Evolutionary conservation across 2,113 vertebrate species (phyloP).

Genomic region (Tachysurus fulvidraco): DNA sequence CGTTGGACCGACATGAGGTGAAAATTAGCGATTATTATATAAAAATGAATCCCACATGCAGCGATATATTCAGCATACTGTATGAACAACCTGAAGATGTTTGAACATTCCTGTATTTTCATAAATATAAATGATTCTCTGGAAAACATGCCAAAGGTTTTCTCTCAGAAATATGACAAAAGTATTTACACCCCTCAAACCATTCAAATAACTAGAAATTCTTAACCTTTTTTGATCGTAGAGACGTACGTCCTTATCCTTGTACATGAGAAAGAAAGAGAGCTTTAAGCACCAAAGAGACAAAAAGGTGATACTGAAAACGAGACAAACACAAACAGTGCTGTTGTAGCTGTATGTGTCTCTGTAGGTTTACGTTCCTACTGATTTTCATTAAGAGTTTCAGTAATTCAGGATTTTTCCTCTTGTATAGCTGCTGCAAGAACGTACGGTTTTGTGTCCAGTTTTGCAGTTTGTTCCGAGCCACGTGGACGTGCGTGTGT

Average conservation of each 20-base stretch:
- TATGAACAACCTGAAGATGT: background rate
- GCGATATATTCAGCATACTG: background rate
- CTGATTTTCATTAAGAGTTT: background rate
- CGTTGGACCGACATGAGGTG: too few species aligned
- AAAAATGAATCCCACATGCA: background rate
- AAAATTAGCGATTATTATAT: background rate
- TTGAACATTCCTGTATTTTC: background rate
- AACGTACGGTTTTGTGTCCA: conserved; percentile 53
- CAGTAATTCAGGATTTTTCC: background rate
- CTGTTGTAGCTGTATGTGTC: background rate
- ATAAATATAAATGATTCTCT: background rate
- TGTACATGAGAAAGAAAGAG: background rate
- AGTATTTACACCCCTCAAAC: background rate
- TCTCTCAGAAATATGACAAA: background rate
- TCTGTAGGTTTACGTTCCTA: background rate
- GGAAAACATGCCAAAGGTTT: background rate
- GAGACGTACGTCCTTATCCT: background rate
- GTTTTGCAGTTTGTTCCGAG: conserved; percentile 93
- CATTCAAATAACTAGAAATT: background rate
- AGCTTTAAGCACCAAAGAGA: background rate
- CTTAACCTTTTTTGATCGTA: background rate
- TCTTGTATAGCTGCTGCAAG: background rate
- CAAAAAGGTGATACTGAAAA: background rate
- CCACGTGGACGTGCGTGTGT: conserved; percentile 84
- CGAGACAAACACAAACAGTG: background rate